Conservation (phyloP, 2,113 vertebrate genomes). For the Archilochus colubris region DNA sequence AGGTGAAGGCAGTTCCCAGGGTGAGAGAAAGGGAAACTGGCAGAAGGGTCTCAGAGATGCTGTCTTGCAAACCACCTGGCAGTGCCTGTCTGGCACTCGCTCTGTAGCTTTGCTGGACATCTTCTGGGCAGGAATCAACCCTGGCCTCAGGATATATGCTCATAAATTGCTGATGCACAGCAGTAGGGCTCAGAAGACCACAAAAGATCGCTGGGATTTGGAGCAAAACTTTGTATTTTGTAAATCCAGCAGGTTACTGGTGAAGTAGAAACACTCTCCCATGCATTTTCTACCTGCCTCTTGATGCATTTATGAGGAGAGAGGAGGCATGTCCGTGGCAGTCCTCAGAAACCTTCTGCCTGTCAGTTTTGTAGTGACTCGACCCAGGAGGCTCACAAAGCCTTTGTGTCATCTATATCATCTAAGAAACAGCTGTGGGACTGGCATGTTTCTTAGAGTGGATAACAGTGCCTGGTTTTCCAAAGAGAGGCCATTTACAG, state of each 20-base stretch:
- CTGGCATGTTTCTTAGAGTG: not conserved
- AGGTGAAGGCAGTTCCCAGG: not conserved
- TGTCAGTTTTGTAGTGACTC: not conserved
- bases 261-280: not conserved
- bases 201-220: accelerated
- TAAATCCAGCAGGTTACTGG: not conserved
- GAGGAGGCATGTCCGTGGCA: not conserved
- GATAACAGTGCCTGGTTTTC: not conserved
- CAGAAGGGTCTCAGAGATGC: not conserved
- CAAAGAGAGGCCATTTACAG: not conserved
- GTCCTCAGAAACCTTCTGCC: not conserved
- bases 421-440: not conserved
- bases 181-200: not conserved
- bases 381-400: not conserved
- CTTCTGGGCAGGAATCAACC: not conserved
- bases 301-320: not conserved
- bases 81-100: not conserved
- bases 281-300: not conserved
- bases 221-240: not conserved
- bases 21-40: not conserved
- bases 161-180: not conserved
- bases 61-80: not conserved
- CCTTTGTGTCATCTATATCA: not conserved
- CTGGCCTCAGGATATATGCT: not conserved
- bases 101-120: not conserved